These are phyloP conservation scores for Vombatus ursinus DNA, from an alignment of 2,113 vertebrate genomes.

Conservation along the genomic window DNA sequence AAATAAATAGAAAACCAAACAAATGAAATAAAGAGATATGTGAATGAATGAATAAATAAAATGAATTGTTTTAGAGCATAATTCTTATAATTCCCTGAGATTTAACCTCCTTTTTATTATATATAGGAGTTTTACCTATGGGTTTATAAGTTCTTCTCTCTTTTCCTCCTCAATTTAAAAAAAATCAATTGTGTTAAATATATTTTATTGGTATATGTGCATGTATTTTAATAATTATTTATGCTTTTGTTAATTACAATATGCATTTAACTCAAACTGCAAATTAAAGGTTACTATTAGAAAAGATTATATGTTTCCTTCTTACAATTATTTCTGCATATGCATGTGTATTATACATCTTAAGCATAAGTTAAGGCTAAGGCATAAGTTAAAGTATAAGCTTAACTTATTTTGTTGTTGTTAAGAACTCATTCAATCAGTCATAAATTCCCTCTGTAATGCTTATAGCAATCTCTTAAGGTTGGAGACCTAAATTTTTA, in stretches of 20 bases:
- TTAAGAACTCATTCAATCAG: not conserved
- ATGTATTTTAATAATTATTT: not conserved
- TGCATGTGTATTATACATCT: not conserved
- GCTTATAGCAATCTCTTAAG: not conserved
- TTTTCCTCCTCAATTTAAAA: not conserved
- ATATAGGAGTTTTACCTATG: not conserved
- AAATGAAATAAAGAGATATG: not conserved
- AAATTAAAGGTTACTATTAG: not conserved
- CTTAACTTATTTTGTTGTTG: not conserved
- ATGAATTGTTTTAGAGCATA: not conserved
- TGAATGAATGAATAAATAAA: not conserved
- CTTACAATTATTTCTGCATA: not conserved
- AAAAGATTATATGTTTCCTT: not conserved
- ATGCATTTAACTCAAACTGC: not conserved
- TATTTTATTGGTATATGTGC: not conserved
- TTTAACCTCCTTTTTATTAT: not conserved
- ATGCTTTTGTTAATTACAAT: not conserved
- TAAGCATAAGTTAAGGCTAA: not conserved
- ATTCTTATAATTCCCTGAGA: not conserved
- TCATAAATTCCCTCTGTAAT: not conserved
- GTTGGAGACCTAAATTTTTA: not conserved
- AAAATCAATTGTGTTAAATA: not conserved
- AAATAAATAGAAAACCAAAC: not conserved
- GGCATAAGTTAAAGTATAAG: not conserved
- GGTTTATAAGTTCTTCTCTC: not conserved